These are phyloP conservation scores for Paramisgurnus dabryanus DNA, from an alignment of 2,113 vertebrate genomes.

Conservation along the genomic window DNA sequence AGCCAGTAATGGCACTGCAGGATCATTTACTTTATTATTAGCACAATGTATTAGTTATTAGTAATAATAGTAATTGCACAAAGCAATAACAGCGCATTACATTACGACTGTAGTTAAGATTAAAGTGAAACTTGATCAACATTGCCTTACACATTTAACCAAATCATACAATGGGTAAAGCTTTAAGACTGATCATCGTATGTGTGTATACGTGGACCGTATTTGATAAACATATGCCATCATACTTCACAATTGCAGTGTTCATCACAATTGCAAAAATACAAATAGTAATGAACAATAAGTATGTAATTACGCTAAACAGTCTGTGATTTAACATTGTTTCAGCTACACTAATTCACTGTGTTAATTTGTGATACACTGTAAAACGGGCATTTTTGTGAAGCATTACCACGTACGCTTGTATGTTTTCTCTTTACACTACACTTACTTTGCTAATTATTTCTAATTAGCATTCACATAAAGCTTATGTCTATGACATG, in stretches of 20 bases:
- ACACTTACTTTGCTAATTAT: not conserved
- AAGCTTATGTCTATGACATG: not conserved
- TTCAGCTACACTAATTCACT: not conserved
- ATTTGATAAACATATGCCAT: too few relatives aligned
- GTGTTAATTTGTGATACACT: not conserved
- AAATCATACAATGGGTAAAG: not conserved
- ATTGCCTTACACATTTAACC: not conserved
- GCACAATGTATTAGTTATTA: too few relatives aligned
- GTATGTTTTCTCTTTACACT: too few relatives aligned
- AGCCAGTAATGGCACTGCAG: not conserved
- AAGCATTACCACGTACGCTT: not conserved
- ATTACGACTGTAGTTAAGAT: not conserved
- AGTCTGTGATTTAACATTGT: too few relatives aligned
- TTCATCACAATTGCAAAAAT: too few relatives aligned
- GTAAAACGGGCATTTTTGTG: not conserved
- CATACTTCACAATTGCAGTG: too few relatives aligned
- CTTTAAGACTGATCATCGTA: too few relatives aligned
- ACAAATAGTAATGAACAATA: too few relatives aligned
- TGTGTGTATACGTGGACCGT: too few relatives aligned
- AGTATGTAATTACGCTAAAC: too few relatives aligned
- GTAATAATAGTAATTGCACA: too few relatives aligned
- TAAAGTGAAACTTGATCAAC: not conserved
- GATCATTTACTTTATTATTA: not conserved
- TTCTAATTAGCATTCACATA: not conserved
- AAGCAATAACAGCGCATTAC: not conserved